phyloP scores from a whole-genome alignment of 2,888 invertebrate genomes.

The Unio pictorum region DNA sequence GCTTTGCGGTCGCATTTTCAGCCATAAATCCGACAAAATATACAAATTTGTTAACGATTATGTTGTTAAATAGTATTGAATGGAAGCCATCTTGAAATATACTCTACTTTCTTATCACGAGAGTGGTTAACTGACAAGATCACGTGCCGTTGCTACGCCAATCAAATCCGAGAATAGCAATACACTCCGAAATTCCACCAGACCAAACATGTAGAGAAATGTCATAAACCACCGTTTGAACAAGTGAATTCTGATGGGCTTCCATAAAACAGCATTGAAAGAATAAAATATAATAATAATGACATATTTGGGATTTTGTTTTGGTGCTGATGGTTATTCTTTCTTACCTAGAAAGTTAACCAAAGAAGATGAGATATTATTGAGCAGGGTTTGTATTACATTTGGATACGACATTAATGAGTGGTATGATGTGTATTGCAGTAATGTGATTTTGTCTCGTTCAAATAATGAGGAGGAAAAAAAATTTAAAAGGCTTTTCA shows the following conservation, averaged over 20 bases:
- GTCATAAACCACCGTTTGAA: conserved; percentile 24
- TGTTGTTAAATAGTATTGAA: conserved; percentile 25
- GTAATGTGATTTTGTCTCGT: too few species aligned
- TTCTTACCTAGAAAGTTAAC: conserved; percentile 24
- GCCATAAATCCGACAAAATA: conserved; percentile 9
- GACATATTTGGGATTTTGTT: conserved; percentile 34
- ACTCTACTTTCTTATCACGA: conserved; percentile 40
- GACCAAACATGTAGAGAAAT: conserved; percentile 28
- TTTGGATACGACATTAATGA: too few species aligned
- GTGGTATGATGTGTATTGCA: too few species aligned
- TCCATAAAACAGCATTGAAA: neutral
- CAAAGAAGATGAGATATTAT: conserved; percentile 29
- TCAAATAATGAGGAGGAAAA: too few species aligned
- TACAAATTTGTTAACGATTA: conserved; percentile 13
- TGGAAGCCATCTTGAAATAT: conserved; percentile 63
- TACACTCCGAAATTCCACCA: conserved; percentile 25
- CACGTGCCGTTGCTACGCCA: conserved; percentile 36
- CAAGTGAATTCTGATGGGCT: conserved; percentile 6
- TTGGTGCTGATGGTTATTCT: conserved; percentile 37
- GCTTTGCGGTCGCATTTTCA: conserved; percentile 54
- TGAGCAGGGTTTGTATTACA: conserved; percentile 20
- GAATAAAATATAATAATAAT: conserved; percentile 26
- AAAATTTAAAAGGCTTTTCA: too few species aligned
- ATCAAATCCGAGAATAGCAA: conserved; percentile 20
- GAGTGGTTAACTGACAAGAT: conserved; percentile 47